Evolutionary conservation across 2,888 invertebrate species (phyloP).

Genomic region (Trileptium ribeirensis): DNA sequence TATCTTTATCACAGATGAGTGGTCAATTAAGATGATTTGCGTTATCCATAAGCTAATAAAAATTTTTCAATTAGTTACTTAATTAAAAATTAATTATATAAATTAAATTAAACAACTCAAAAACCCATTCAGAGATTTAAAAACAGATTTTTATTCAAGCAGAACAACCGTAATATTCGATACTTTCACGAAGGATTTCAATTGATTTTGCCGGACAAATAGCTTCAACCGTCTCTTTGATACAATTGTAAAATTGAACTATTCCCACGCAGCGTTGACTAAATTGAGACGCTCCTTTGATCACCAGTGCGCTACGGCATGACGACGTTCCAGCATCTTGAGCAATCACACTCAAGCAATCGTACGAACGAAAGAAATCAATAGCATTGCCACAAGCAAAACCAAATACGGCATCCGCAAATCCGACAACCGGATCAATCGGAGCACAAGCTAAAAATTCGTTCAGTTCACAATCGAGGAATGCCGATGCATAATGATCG

Average conservation of each 20-base stretch:
- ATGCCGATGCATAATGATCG: slow-evolving; percentile 31
- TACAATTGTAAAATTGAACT: not conserved
- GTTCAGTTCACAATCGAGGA: slow-evolving; percentile 23
- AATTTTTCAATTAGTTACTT: too few species aligned
- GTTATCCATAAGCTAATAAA: too few species aligned
- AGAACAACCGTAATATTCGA: not conserved
- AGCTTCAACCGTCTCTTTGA: not conserved
- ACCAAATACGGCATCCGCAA: slow-evolving; percentile 19
- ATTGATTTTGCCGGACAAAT: not conserved
- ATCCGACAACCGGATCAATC: slow-evolving; percentile 22
- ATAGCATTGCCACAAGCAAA: not conserved
- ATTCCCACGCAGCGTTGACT: not conserved
- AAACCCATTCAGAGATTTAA: too few species aligned
- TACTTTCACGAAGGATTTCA: not conserved
- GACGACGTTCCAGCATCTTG: not conserved
- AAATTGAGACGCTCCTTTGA: not conserved
- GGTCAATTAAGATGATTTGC: too few species aligned
- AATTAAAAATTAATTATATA: too few species aligned
- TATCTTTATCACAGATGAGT: too few species aligned
- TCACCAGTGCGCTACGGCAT: not conserved
- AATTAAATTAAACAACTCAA: too few species aligned
- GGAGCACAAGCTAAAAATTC: slow-evolving; percentile 22
- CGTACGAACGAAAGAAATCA: not conserved
- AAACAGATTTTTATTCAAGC: too few species aligned
- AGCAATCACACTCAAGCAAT: slow-evolving; percentile 2